Evolutionary conservation across 1,140 invertebrate genomes (phyloP).

Genomic region (Saccostrea cuccullata): DNA sequence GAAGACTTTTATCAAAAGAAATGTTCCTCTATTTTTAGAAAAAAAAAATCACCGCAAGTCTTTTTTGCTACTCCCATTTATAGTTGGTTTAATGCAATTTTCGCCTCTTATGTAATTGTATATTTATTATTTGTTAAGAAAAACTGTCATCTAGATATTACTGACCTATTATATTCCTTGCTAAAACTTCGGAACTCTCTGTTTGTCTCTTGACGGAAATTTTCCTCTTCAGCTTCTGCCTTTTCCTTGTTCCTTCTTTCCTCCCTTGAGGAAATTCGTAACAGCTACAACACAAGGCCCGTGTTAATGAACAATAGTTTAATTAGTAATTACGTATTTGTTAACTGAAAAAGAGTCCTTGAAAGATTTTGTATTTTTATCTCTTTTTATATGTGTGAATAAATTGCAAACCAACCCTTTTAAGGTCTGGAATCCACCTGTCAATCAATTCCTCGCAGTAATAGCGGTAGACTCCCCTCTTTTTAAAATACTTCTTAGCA

Average conservation of each 20-base stretch:
- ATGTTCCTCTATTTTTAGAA: too few relatives aligned
- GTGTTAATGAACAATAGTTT: background rate
- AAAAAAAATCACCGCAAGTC: too few relatives aligned
- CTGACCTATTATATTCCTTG: background rate
- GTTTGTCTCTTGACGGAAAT: background rate
- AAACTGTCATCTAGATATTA: background rate
- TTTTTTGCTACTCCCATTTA: too few relatives aligned
- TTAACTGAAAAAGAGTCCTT: too few relatives aligned
- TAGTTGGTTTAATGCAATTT: too few relatives aligned
- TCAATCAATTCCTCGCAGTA: conserved; percentile 16
- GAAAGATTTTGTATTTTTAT: too few relatives aligned
- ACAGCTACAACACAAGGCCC: background rate
- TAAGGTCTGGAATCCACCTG: conserved; percentile 11
- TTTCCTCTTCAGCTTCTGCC: background rate
- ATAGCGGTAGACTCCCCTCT: background rate
- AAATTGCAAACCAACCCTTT: background rate
- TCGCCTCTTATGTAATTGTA: too few relatives aligned
- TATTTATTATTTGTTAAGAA: too few relatives aligned
- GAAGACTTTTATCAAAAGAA: too few relatives aligned
- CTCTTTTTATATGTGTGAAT: background rate
- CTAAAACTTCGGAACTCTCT: conserved; percentile 18
- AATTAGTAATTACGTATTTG: too few relatives aligned
- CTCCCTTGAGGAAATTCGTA: background rate
- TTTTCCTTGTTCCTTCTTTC: background rate
- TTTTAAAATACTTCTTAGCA: background rate